Conservation (phyloP, 2,113 vertebrate genomes). For the Scomber scombrus region DNA sequence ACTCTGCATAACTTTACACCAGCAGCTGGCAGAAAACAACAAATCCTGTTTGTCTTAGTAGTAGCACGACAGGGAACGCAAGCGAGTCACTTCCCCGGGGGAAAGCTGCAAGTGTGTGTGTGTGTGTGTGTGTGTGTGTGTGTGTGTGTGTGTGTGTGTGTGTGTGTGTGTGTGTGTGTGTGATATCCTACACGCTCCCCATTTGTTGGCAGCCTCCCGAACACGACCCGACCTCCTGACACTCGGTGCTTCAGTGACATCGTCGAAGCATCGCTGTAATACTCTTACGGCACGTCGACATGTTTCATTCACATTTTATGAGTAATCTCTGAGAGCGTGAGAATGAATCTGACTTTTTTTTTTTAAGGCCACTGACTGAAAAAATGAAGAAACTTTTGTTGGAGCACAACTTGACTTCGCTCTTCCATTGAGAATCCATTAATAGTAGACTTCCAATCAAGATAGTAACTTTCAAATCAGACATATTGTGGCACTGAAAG, state of each 20-base stretch:
- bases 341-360: neutral
- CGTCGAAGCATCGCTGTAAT: neutral
- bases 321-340: neutral
- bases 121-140: slow-evolving; percentile 37
- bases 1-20: slow-evolving; percentile 1
- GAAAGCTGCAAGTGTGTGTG: neutral
- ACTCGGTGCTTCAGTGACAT: slow-evolving; percentile 29
- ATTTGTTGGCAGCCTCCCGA: slow-evolving; percentile 25
- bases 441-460: too few species aligned
- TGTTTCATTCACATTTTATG: neutral
- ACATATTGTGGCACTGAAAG: too few species aligned
- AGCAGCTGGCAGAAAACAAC: slow-evolving; percentile 25
- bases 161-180: slow-evolving; percentile 9
- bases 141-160: slow-evolving; percentile 22
- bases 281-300: neutral
- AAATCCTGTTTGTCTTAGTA: slow-evolving; percentile 40
- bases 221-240: slow-evolving; percentile 14
- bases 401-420: too few species aligned
- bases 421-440: too few species aligned
- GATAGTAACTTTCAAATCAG: too few species aligned
- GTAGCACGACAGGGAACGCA: slow-evolving; percentile 32
- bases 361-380: neutral
- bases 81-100: slow-evolving; percentile 37
- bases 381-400: too few species aligned
- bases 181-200: neutral